Base-by-base conservation (phyloP, 2,797 vertebrate genomes). In the Amblyopsis hoosieri region DNA sequence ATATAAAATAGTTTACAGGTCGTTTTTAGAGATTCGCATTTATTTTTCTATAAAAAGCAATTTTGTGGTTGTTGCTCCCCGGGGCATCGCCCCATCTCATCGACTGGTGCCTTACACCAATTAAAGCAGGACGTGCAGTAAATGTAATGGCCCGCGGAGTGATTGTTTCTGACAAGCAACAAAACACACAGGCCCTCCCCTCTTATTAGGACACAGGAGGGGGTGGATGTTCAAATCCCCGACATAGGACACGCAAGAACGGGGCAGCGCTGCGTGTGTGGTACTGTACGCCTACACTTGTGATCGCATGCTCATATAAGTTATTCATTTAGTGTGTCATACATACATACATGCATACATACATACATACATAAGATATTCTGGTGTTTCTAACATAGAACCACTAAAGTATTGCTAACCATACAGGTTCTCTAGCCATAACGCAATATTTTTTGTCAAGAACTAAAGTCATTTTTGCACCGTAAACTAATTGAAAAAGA, bases 111-210 rank as follows among this genome's bases (percentile, higher is more conserved):
- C 93, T 95, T 95, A 94, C 95, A 95, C 95, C 95, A 96, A 94
- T 95, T 97, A 97, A 96, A 96, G 95, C 92, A 89, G 92, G 94
- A 97, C 94, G 94, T 96, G 96, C 95, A 96, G 95, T 94, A 97
- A 98, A 98, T 96, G 95, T 99, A 98, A 98, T 96, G 95, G 95
- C 93, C 95, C 91, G 92, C 92, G 91, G 92, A 91, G 91, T 95
- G 95, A 98, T 98, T 99, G 97, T 98, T 98, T 97, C 95, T 96
- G 95, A 97, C 96, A 96, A 94, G 95, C 95, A 97, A 97, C 96
- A 98, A 97, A 98, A 99, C 96, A 97, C 95, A 93, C 95, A 92
- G 94, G 94, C 94, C 97, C 96, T 95, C 97, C 97, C 97, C 95
- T 96, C 94, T 96, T 95, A 99, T 99, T 98, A 99, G 95, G 94